Evolutionary conservation across 1,140 invertebrate genomes (phyloP), one percentile per base, ranked within the genome.

Genomic region (Formica exsecta): DNA sequence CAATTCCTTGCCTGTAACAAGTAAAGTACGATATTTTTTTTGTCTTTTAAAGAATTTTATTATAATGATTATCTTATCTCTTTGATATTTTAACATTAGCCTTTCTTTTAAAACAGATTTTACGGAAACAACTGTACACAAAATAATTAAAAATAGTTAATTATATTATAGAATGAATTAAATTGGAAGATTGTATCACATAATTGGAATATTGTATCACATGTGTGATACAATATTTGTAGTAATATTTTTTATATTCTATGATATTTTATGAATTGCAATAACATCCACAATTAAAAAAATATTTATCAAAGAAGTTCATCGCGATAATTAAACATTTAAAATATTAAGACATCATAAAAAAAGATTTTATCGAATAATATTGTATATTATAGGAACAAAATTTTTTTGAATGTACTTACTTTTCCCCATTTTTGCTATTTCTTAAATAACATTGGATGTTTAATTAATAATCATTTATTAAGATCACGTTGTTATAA

Each of bases 1-100:
- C 22, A 89, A 91, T 84, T 94, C 87, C 64, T 91, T 94, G 32
- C 22, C 83, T 90, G 41, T 6, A 76, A 89, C 13, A 87, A 8
- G 2, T n/a, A 59, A 36, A 64, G 0, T 70, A 41, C 22, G 32
- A 51, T 16, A 0, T 64, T 6, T 64, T n/a, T 16, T 64, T n/a
- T 16, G 3, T 51, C 4, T 16, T 65, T 4, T 3, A 32, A 44
- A 19, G 0, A 25, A 68, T 68, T 44, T 66, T 66, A 41, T 22
- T 68, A 41, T 5, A 66, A 22, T 41, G 25, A 7, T 66, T 44
- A 38, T 66, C 9, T 25, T 68, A 51, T 51, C 48, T 51, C 48
- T 51, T 19, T 16, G 16, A 51, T 51, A 51, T 16, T 25, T 22
- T 68, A 41, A 32, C 3, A 64, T 32, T 64, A 66, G 48, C 22